Evolutionary conservation across 2,113 vertebrate genomes (phyloP).

Genomic region (Sorex araneus): DNA sequence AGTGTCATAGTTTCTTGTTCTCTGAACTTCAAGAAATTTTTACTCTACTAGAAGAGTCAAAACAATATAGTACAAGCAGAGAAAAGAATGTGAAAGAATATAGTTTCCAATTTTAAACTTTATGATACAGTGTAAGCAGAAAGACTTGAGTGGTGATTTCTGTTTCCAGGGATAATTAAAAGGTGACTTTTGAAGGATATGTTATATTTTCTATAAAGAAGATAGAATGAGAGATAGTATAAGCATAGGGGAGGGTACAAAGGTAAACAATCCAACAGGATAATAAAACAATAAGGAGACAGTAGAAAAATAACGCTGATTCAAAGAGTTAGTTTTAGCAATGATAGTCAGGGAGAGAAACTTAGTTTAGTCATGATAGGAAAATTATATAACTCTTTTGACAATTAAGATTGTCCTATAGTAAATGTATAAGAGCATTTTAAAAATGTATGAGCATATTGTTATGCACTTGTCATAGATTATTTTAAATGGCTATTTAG

Average conservation of each 20-base stretch:
- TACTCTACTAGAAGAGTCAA: not conserved
- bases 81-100: not conserved
- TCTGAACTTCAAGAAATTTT: not conserved
- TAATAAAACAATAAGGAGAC: not conserved
- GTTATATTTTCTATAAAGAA: not conserved
- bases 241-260: not conserved
- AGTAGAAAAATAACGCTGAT: not conserved
- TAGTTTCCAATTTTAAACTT: not conserved
- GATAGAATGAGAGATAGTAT: not conserved
- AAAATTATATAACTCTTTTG: not conserved
- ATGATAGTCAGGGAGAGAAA: not conserved
- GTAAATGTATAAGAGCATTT: not conserved
- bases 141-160: not conserved
- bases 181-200: constrained; percentile 1
- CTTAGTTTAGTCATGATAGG: not conserved
- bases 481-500: constrained; percentile 12
- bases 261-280: not conserved
- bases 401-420: not conserved
- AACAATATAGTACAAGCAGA: not conserved
- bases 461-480: not conserved
- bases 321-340: not conserved
- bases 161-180: not conserved
- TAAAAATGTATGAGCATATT: not conserved
- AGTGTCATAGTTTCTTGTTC: not conserved
- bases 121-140: not conserved